Evolutionary conservation across 2,113 vertebrate species (phyloP).

Genomic region (Dolichallabes microphthalmus): DNA sequence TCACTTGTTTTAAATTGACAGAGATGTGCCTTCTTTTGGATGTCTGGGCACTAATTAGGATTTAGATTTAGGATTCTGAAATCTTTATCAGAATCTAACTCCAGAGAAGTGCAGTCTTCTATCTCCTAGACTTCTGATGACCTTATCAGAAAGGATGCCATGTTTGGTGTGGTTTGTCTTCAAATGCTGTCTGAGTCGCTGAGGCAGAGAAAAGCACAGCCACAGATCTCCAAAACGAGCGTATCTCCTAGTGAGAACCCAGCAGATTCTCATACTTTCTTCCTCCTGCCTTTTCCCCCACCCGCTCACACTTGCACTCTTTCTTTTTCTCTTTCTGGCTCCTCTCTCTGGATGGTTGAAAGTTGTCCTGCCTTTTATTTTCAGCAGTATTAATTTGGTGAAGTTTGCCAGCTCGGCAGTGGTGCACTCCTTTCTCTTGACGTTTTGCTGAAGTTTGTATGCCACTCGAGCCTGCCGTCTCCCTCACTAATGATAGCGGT

Average conservation of each 20-base stretch:
- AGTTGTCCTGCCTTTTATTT: constrained; percentile 84
- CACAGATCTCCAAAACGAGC: constrained; percentile 72
- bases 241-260: constrained; percentile 50
- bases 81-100: constrained; percentile 45
- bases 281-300: constrained; percentile 51
- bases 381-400: constrained; percentile 81
- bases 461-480: constrained; percentile 76
- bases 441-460: constrained; percentile 84
- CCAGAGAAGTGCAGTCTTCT: constrained; percentile 39
- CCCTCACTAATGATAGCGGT: constrained; percentile 79
- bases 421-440: constrained; percentile 76
- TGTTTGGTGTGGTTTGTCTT: constrained; percentile 48
- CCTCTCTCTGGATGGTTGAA: constrained; percentile 73
- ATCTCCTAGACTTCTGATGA: constrained; percentile 62
- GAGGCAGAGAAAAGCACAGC: constrained; percentile 67
- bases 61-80: constrained; percentile 28
- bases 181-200: constrained; percentile 63
- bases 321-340: constrained; percentile 58
- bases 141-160: constrained; percentile 69
- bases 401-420: constrained; percentile 58
- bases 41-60: constrained; percentile 9
- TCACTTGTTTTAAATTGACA: constrained; percentile 7
- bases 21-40: background rate
- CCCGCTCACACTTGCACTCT: constrained; percentile 55
- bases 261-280: constrained; percentile 47